These are phyloP conservation scores for Andrena praecox DNA, from an alignment of 2,888 invertebrate genomes.

Conservation along the genomic window DNA sequence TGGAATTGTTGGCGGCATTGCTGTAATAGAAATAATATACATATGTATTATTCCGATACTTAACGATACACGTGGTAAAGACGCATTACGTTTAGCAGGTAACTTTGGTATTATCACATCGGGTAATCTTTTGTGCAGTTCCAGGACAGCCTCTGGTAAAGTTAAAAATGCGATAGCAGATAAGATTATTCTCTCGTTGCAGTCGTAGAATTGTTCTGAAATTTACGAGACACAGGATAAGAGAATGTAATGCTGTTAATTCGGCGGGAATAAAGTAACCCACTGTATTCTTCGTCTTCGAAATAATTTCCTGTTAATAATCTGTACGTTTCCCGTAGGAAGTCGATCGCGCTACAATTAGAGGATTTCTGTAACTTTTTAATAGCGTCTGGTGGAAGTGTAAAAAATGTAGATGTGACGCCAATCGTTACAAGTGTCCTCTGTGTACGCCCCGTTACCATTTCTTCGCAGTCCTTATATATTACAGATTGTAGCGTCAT, in stretches of 20 bases:
- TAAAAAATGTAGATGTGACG: slow-evolving; percentile 76
- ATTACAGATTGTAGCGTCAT: slow-evolving; percentile 75
- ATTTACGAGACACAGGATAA: slow-evolving; percentile 20
- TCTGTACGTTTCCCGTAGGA: slow-evolving; percentile 79
- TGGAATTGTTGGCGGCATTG: slow-evolving; percentile 55
- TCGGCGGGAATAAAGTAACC: slow-evolving; percentile 28
- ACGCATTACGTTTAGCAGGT: slow-evolving; percentile 78
- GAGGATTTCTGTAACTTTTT: slow-evolving; percentile 68
- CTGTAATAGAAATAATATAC: slow-evolving; percentile 63
- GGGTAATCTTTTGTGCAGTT: slow-evolving; percentile 78
- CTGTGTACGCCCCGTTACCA: slow-evolving; percentile 74
- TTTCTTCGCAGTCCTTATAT: slow-evolving; percentile 76
- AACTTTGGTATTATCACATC: slow-evolving; percentile 63
- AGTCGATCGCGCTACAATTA: slow-evolving; percentile 74
- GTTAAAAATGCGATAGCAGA: slow-evolving; percentile 81
- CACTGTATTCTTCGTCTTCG: slow-evolving; percentile 78
- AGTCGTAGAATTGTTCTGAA: slow-evolving; percentile 78
- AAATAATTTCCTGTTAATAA: slow-evolving; percentile 78
- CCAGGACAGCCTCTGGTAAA: slow-evolving; percentile 77
- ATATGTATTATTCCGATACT: background rate
- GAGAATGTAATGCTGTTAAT: background rate
- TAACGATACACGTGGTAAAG: background rate
- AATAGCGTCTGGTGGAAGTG: slow-evolving; percentile 73
- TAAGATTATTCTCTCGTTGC: slow-evolving; percentile 80
- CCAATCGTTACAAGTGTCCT: slow-evolving; percentile 76